Evolutionary conservation across 92 coral and sea anemone genomes (phyloP), one percentile per base, ranked within the genome.

Genomic region (Metridium senile): DNA sequence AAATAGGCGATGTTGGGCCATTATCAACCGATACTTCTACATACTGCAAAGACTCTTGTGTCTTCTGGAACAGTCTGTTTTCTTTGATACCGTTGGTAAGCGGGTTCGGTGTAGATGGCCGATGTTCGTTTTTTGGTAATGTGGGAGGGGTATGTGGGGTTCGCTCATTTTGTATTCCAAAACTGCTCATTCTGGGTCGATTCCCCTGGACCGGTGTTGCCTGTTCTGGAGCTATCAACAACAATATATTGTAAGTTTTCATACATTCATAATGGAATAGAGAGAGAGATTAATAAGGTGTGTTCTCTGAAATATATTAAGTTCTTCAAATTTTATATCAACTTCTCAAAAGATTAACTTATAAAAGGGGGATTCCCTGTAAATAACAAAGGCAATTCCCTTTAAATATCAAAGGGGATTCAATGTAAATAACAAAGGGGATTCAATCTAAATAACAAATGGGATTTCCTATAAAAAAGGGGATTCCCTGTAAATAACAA

Each of bases 121-220:
- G 62, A n/a, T 26, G 64, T 66, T 75, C 71, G 68, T 74, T 58
- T 51, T 71, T 66, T 20, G 76, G 84, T 51, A 58, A 33, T 34
- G 52, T 30, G 2, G 80, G 81, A 11, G 78, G 71, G 20, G 84
- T 30, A 43, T 30, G 34, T 10, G 65, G 31, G 8, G 85, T 43
- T 18, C 35, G 74, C 34, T 73, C 75, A 1, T 70, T 62, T 3
- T 78, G 83, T 80, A 89, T 89, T 21, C 91, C 97, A 74, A 96
- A 96, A 72, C 99, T 96, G 59, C 97, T 96, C 54, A 87, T 76
- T 20, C 89, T 82, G n/a, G 97, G 92, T 33, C 93, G 79, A n/a
- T 66, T 78, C 26, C 18, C 72, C 39, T 47, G 75, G 9, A 53
- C 77, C 23, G 85, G 82, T 13, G 85, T 45, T 2, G 82, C 52